Evolutionary conservation across 2,888 invertebrate genomes (phyloP).

Genomic region (Plebejus argus): DNA sequence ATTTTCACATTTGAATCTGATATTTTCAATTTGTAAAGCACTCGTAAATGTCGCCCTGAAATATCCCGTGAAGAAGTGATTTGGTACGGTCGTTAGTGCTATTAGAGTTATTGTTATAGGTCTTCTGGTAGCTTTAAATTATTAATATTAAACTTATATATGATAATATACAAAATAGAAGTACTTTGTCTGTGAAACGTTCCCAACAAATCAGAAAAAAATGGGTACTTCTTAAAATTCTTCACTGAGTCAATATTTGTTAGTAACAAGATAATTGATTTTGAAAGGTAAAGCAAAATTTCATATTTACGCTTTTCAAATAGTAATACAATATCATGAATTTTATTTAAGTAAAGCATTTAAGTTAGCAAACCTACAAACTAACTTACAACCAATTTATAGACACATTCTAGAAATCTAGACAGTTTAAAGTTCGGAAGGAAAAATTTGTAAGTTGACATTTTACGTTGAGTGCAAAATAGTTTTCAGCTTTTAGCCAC

Average conservation of each 20-base stretch:
- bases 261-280: too few species aligned
- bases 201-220: too few species aligned
- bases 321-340: not conserved
- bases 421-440: not conserved
- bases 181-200: too few species aligned
- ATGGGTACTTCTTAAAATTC: too few species aligned
- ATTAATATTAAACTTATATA: not conserved
- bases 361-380: not conserved
- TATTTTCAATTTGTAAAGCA: slow-evolving; percentile 1
- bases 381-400: not conserved
- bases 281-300: not conserved
- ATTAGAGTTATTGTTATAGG: not conserved
- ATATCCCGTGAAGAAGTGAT: slow-evolving; percentile 5
- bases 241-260: too few species aligned
- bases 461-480: slow-evolving; percentile 21
- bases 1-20: not conserved
- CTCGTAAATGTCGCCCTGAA: slow-evolving; percentile 12
- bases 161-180: too few species aligned
- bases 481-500: slow-evolving; percentile 16
- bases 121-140: not conserved
- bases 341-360: not conserved
- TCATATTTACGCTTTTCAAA: not conserved
- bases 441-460: slow-evolving; percentile 12
- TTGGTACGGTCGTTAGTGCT: not conserved
- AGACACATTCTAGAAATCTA: not conserved